phyloP scores from a whole-genome alignment of 1,140 invertebrate species.

The Drosophila suzukii region DNA sequence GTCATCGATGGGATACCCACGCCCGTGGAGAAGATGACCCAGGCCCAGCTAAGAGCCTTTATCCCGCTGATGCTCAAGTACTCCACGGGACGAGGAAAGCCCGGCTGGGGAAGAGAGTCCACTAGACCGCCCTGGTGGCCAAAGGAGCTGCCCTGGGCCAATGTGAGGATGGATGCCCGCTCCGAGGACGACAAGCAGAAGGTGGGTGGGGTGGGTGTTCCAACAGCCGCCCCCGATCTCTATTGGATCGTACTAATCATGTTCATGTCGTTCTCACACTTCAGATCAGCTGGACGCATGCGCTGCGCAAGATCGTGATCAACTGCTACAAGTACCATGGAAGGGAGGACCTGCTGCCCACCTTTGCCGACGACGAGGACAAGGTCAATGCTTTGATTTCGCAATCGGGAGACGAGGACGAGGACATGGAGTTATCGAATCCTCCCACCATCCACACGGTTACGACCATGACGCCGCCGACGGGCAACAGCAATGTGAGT shows the following conservation, averaged over 20 bases:
- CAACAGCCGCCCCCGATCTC: constrained; percentile 46
- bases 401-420: constrained; percentile 74
- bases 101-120: constrained; percentile 98
- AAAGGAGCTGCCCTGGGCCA: constrained; percentile 98
- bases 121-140: constrained; percentile 99
- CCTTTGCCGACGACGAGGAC: constrained; percentile 96
- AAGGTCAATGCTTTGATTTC: constrained; percentile 86
- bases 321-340: constrained; percentile 99
- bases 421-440: constrained; percentile 75
- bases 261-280: neutral
- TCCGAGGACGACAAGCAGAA: constrained; percentile 98
- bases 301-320: constrained; percentile 98
- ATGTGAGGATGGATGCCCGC: constrained; percentile 98
- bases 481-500: constrained; percentile 78
- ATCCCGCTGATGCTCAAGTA: constrained; percentile 99
- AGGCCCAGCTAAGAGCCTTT: constrained; percentile 97
- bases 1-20: constrained; percentile 99
- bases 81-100: constrained; percentile 97
- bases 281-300: constrained; percentile 99
- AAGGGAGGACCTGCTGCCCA: constrained; percentile 96
- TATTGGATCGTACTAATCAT: constrained; percentile 29
- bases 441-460: constrained; percentile 84
- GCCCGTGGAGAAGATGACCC: constrained; percentile 99
- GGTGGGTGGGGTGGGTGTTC: constrained; percentile 86
- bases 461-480: constrained; percentile 75